Evolutionary conservation across 2,797 vertebrate genomes (phyloP).

Genomic region (Esox masquinongy): DNA sequence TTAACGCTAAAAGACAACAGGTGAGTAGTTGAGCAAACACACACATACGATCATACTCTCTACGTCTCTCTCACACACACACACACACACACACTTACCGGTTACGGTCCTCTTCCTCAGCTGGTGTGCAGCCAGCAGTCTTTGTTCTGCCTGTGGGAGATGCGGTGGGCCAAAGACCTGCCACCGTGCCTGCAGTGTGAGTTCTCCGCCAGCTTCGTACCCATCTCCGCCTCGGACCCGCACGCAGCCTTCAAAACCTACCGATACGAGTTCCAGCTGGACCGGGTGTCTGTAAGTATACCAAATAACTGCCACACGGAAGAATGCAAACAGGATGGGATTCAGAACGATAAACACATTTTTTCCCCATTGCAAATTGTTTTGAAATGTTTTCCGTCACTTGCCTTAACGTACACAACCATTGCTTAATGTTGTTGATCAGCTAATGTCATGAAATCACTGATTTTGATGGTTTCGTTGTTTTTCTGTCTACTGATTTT

Average conservation of each 20-base stretch:
- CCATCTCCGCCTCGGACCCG: slow-evolving; percentile 65
- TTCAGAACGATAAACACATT: neutral
- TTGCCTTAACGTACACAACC: no score
- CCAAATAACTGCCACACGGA: neutral
- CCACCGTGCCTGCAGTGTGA: slow-evolving; percentile 82
- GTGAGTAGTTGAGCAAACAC: slow-evolving; percentile 57
- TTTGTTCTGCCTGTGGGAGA: slow-evolving; percentile 93
- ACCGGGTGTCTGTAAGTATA: slow-evolving; percentile 82
- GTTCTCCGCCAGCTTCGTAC: slow-evolving; percentile 87
- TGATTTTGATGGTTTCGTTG: no score
- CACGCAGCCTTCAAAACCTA: slow-evolving; percentile 83
- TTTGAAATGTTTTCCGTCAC: no score
- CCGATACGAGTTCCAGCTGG: slow-evolving; percentile 88
- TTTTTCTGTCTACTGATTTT: no score
- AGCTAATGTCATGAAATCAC: no score
- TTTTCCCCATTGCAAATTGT: neutral
- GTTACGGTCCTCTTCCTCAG: slow-evolving; percentile 61
- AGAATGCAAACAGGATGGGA: neutral
- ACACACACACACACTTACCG: no score
- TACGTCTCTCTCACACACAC: no score
- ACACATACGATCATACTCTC: neutral
- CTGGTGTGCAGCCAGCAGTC: slow-evolving; percentile 85
- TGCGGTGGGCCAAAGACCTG: slow-evolving; percentile 83
- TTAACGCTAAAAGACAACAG: slow-evolving; percentile 82
- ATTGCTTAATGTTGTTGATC: no score